phyloP scores from a whole-genome alignment of 2,113 vertebrate species.

The Lota lota region DNA sequence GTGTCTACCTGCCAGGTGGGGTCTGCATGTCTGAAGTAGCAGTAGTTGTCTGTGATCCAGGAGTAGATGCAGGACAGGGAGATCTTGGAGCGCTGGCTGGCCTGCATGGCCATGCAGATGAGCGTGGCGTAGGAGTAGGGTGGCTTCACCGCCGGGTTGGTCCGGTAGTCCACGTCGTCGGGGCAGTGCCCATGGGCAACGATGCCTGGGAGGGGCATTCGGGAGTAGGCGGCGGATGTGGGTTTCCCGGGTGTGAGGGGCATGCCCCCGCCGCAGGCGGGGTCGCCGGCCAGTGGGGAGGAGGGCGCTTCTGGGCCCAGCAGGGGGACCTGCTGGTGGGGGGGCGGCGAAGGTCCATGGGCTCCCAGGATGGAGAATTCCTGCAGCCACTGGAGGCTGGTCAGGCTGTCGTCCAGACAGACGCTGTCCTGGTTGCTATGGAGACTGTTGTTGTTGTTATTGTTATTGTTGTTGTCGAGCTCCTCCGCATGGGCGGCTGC shows the following conservation, averaged over 20 bases:
- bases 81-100: constrained; percentile 88
- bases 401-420: constrained; percentile 88
- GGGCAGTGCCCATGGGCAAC: constrained; percentile 76
- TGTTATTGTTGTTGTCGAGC: constrained; percentile 53
- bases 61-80: constrained; percentile 93
- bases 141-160: constrained; percentile 83
- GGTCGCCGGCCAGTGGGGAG: constrained; percentile 86
- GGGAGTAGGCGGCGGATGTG: constrained; percentile 79
- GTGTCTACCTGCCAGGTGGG: constrained; percentile 90
- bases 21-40: constrained; percentile 91
- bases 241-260: constrained; percentile 89
- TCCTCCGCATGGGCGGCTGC: constrained; percentile 67
- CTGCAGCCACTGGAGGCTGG: constrained; percentile 93
- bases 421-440: constrained; percentile 61
- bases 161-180: constrained; percentile 88
- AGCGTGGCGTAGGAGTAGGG: constrained; percentile 93
- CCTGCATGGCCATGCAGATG: constrained; percentile 97
- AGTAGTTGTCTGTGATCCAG: constrained; percentile 97
- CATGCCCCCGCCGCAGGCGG: constrained; percentile 78
- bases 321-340: constrained; percentile 66
- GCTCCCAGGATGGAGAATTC: constrained; percentile 86
- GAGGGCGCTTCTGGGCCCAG: constrained; percentile 76
- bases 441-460: constrained; percentile 24
- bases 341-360: constrained; percentile 63
- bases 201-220: constrained; percentile 62